phyloP scores from a whole-genome alignment of 2,113 vertebrate genomes.

The Aegithalos caudatus region DNA sequence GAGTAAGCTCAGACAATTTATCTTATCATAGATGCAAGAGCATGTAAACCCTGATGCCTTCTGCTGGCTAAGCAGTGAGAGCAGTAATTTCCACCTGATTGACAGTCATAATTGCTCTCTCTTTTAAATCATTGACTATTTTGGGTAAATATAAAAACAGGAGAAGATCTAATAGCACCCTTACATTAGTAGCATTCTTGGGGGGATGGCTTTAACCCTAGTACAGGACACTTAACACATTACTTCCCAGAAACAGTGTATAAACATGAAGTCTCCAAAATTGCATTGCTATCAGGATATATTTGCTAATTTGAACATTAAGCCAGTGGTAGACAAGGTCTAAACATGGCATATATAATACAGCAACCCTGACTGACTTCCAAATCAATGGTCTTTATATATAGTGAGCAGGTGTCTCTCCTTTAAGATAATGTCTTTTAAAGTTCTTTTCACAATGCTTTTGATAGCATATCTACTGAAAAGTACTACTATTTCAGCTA shows the following conservation, averaged over 20 bases:
- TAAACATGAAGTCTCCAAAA: background rate
- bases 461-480: background rate
- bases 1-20: background rate
- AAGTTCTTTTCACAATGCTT: background rate
- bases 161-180: background rate
- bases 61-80: background rate
- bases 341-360: background rate
- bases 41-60: background rate
- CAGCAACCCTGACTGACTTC: background rate
- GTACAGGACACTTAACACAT: background rate
- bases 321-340: background rate
- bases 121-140: background rate
- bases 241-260: background rate
- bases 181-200: background rate
- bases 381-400: background rate
- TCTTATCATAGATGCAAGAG: background rate
- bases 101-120: background rate
- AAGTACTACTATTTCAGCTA: background rate
- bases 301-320: background rate
- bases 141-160: background rate
- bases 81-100: background rate
- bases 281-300: background rate
- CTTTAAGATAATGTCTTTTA: background rate
- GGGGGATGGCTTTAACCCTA: background rate
- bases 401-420: background rate